Evolutionary conservation across 1,140 invertebrate genomes (phyloP).

Genomic region (Sipha flava): DNA sequence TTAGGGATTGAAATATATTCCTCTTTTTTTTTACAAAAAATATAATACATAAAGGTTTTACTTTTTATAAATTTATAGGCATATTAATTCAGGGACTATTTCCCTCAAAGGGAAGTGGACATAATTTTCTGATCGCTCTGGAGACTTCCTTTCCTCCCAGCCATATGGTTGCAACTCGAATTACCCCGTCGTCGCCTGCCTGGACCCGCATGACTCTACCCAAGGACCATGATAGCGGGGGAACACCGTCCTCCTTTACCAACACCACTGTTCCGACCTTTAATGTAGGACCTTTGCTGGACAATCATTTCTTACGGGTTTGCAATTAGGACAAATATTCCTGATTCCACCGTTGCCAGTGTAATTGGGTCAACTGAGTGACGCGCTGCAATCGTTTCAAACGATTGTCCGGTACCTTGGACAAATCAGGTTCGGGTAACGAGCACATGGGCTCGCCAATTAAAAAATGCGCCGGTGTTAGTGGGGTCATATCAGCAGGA

Average conservation of each 20-base stretch:
- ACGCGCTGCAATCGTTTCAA: conserved; percentile 34
- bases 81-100: no score
- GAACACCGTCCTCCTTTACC: neutral
- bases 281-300: neutral
- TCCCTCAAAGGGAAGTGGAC: neutral
- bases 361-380: conserved; percentile 35
- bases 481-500: conserved; percentile 37
- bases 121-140: neutral
- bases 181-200: neutral
- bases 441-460: conserved; percentile 32
- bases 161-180: neutral
- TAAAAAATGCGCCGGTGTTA: conserved; percentile 41
- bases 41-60: no score
- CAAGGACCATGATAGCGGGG: neutral
- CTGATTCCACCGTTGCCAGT: conserved; percentile 38
- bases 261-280: neutral
- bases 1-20: no score
- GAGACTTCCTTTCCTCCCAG: neutral
- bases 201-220: neutral
- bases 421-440: conserved; percentile 19
- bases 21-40: no score
- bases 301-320: conserved; percentile 39
- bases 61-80: no score
- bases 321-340: conserved; percentile 39
- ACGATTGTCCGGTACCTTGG: conserved; percentile 32